These are phyloP conservation scores for Fragum sueziense DNA, from an alignment of 2,888 invertebrate genomes.

Conservation along the genomic window DNA sequence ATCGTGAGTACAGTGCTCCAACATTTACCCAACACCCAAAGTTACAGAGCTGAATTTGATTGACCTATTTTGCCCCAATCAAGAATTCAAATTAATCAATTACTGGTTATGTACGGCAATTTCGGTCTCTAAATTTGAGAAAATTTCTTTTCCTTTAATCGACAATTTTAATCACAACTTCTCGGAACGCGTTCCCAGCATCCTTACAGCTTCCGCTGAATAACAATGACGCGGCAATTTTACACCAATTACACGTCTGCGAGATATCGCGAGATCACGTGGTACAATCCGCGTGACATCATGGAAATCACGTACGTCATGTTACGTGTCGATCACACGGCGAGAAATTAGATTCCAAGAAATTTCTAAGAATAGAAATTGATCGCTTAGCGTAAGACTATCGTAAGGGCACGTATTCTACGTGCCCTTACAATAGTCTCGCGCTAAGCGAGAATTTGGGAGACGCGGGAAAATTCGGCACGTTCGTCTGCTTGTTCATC, in stretches of 20 bases:
- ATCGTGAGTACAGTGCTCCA: no score
- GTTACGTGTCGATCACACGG: conserved; percentile 53
- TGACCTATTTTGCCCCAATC: no score
- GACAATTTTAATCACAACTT: background rate
- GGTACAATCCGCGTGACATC: conserved; percentile 41
- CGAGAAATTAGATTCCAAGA: conserved; percentile 36
- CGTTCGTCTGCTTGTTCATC: conserved; percentile 16
- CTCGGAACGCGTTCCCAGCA: conserved; percentile 1
- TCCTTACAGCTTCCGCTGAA: conserved; percentile 12
- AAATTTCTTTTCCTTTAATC: background rate
- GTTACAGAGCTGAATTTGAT: no score
- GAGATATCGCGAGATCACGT: conserved; percentile 42
- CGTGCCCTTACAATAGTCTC: no score
- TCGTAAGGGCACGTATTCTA: no score
- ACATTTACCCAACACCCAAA: no score
- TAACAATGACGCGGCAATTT: conserved; percentile 40
- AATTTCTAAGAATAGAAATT: conserved; percentile 31
- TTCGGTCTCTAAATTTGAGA: background rate
- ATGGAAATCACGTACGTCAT: conserved; percentile 47
- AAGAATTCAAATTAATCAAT: conserved; percentile 11
- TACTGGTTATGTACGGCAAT: background rate
- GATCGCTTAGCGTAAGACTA: no score
- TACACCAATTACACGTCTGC: conserved; percentile 45
- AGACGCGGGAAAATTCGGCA: conserved; percentile 10
- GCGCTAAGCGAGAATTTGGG: conserved; percentile 2